Conservation (phyloP, 1,140 invertebrate genomes). For the Maconellicoccus hirsutus region DNA sequence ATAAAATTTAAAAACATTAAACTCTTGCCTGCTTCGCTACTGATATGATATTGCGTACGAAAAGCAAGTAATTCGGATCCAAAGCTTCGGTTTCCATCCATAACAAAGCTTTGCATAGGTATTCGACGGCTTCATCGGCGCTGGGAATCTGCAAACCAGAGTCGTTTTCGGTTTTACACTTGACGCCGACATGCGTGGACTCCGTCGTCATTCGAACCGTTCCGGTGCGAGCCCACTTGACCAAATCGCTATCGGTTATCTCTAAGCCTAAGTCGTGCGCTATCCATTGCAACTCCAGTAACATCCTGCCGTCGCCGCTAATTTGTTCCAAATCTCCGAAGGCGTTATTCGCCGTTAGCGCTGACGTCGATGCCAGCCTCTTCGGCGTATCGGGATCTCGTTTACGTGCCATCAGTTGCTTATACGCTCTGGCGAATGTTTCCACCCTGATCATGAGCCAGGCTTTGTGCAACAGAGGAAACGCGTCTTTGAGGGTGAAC, state of each 20-base stretch:
- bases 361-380: too few relatives aligned
- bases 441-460: conserved; percentile 39
- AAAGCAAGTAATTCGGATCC: conserved; percentile 39
- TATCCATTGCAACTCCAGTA: conserved; percentile 36
- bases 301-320: conserved; percentile 33
- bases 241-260: conserved; percentile 35
- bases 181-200: background rate
- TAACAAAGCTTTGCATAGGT: conserved; percentile 38
- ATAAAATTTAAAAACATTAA: too few relatives aligned
- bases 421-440: background rate
- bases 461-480: conserved; percentile 39
- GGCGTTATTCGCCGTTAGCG: conserved; percentile 26
- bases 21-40: conserved; percentile 34
- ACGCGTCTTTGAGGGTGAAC: conserved; percentile 41
- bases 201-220: conserved; percentile 24
- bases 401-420: background rate
- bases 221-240: conserved; percentile 34
- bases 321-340: conserved; percentile 27
- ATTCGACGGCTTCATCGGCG: conserved; percentile 36
- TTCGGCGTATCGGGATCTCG: background rate
- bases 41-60: conserved; percentile 38
- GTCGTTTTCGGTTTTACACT: background rate
- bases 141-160: conserved; percentile 31
- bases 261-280: conserved; percentile 37
- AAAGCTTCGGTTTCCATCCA: conserved; percentile 45